A percentile compares a stretch with the other conserved stretches of the same genome.
These are phyloP conservation scores for Eretmocerus hayati DNA, from an alignment of 2,888 invertebrate species.

Conservation along the genomic window DNA sequence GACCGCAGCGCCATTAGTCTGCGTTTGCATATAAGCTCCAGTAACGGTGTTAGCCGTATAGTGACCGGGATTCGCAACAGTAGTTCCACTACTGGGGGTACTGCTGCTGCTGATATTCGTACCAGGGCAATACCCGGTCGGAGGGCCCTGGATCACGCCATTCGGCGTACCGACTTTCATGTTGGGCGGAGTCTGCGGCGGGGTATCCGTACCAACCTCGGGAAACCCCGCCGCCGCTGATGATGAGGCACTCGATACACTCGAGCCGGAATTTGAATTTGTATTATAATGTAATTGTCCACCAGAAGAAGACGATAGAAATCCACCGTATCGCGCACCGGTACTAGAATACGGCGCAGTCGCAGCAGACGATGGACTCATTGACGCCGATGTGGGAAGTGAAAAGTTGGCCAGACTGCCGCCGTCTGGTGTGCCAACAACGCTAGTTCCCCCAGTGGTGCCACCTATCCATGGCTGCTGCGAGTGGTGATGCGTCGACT, in stretches of 20 bases:
- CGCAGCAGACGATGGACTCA: slow-evolving; percentile 45
- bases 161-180: slow-evolving; percentile 75
- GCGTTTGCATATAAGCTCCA: slow-evolving; percentile 47
- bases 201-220: slow-evolving; percentile 81
- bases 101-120: slow-evolving; percentile 47
- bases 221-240: slow-evolving; percentile 74
- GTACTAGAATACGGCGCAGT: slow-evolving; percentile 46
- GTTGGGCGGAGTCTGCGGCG: slow-evolving; percentile 89
- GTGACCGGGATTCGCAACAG: slow-evolving; percentile 32
- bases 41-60: slow-evolving; percentile 36
- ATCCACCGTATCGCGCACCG: slow-evolving; percentile 46
- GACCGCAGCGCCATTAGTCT: not conserved
- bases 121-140: slow-evolving; percentile 66
- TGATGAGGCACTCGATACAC: slow-evolving; percentile 55
- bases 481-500: slow-evolving; percentile 36
- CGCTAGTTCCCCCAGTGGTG: slow-evolving; percentile 26
- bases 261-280: slow-evolving; percentile 40
- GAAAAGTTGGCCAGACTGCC: slow-evolving; percentile 37
- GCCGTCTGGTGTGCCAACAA: slow-evolving; percentile 11
- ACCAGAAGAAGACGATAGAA: slow-evolving; percentile 42
- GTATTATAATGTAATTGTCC: slow-evolving; percentile 43
- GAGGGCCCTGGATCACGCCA: slow-evolving; percentile 45
- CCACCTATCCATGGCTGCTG: slow-evolving; percentile 46
- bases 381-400: slow-evolving; percentile 41
- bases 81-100: slow-evolving; percentile 21